Evolutionary conservation across 1,140 invertebrate species (phyloP).

Genomic region (Leptoteleia sp.): DNA sequence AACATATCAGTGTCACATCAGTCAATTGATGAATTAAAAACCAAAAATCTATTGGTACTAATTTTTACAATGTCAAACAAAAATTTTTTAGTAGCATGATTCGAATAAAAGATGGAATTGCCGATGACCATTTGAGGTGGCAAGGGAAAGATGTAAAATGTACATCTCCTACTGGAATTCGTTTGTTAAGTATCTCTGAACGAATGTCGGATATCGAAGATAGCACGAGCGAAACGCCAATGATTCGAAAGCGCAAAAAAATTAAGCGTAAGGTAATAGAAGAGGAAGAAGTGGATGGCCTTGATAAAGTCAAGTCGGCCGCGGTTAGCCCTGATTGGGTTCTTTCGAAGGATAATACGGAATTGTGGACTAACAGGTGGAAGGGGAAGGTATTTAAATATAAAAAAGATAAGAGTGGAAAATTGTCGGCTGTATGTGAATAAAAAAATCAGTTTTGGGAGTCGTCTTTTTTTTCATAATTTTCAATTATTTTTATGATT

Average conservation of each 20-base stretch:
- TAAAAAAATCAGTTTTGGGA: too few relatives aligned
- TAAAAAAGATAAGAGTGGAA: constrained; percentile 69
- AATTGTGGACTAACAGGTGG: constrained; percentile 68
- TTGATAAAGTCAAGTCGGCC: constrained; percentile 65
- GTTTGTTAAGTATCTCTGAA: constrained; percentile 65
- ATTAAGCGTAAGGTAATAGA: constrained; percentile 28
- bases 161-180: constrained; percentile 61
- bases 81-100: constrained; percentile 62
- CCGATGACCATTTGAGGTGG: constrained; percentile 12
- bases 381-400: constrained; percentile 72
- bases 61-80: too few relatives aligned
- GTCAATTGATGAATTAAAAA: too few relatives aligned
- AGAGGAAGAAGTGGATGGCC: constrained; percentile 25
- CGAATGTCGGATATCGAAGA: constrained; percentile 40
- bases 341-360: constrained; percentile 67
- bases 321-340: constrained; percentile 68
- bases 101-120: constrained; percentile 15
- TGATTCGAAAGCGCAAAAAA: constrained; percentile 23
- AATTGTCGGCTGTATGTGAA: constrained; percentile 40
- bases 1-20: background rate
- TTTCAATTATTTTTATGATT: too few relatives aligned
- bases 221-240: background rate
- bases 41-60: too few relatives aligned
- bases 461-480: too few relatives aligned
- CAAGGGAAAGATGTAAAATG: constrained; percentile 8